These are phyloP conservation scores for Erebia palarica DNA, from an alignment of 2,888 invertebrate species.

Conservation along the genomic window DNA sequence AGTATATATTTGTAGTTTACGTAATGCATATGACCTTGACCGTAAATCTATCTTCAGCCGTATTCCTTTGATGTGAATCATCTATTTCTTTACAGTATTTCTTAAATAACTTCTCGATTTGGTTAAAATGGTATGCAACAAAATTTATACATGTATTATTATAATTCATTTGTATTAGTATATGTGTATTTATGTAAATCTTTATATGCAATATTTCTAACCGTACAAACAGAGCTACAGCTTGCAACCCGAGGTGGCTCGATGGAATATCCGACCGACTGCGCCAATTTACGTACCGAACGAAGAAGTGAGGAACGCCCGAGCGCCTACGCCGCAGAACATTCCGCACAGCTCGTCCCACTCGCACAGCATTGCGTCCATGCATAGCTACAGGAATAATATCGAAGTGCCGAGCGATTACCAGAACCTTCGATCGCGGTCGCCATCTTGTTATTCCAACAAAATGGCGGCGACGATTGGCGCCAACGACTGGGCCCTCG, in stretches of 20 bases:
- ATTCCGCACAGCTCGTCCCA: constrained; percentile 77
- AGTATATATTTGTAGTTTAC: constrained; percentile 30
- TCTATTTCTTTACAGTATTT: constrained; percentile 15
- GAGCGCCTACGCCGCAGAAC: constrained; percentile 70
- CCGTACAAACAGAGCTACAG: constrained; percentile 75
- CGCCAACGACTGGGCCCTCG: constrained; percentile 77
- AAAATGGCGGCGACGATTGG: constrained; percentile 79
- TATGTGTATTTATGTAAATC: constrained; percentile 45
- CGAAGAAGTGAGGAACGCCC: constrained; percentile 66
- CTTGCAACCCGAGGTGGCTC: constrained; percentile 71
- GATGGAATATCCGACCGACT: constrained; percentile 76
- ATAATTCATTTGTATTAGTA: constrained; percentile 17
- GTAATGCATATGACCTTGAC: constrained; percentile 62
- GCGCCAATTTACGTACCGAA: constrained; percentile 78
- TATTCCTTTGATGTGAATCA: constrained; percentile 16
- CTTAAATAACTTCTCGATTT: constrained; percentile 29
- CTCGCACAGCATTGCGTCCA: constrained; percentile 78
- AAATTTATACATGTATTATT: constrained; percentile 2
- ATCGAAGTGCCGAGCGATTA: constrained; percentile 78
- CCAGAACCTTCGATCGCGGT: constrained; percentile 77
- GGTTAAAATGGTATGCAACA: no score
- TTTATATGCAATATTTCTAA: constrained; percentile 48
- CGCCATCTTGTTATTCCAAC: constrained; percentile 81
- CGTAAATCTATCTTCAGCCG: constrained; percentile 30
- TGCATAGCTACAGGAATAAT: constrained; percentile 80